Evolutionary conservation across 23 tunicate genomes (phyloP), one percentile per base, ranked within the genome.

Genomic region (Styela plicata): DNA sequence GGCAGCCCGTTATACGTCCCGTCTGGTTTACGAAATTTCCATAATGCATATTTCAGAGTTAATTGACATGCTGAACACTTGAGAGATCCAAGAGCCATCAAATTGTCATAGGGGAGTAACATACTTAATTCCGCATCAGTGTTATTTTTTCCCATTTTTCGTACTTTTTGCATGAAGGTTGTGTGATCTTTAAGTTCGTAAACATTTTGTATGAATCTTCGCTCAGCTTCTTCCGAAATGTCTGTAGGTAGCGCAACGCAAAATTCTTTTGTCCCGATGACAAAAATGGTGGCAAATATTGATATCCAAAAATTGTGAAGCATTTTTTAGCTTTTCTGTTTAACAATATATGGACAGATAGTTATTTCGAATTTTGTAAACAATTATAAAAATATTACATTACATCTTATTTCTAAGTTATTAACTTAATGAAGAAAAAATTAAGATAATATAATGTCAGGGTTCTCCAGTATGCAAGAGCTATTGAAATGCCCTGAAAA

Each of bases 11-110:
- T 74, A 69, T 93, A 93, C 20, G 77, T 85, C 28, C 87, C 87
- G 44, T 93, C 87, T 0, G 98, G 89, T 5, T 87, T 88, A n/a
- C 82, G 61, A 27, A 57, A 93, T 63, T 83, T 88, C 89, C 89
- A 84, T 1, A 93, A 68, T 32, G 90, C 93, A 24, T 78, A 64
- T 20, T 77, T 73, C 24, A 88, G 22, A 0, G 89, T 85, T 31
- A 19, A 26, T 57, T 88, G 84, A 33, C 98, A 93, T 0, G 81
- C 69, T 3, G 82, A 31, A 76, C 98, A 93, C 68, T 89, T 69
- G 19, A 81, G 52, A 2, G 61, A 21, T 20, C 25, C 24, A 64
- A 79, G 2, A 1, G 64, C 20, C 23, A 64, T 34, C 13, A 52
- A 22, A 28, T 79, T 79, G 19, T 63, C 24, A 33, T 64, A 67